Evolutionary conservation across 1,140 invertebrate species (phyloP), one percentile per base, ranked within the genome.

Genomic region (Chymomyza costata): DNA sequence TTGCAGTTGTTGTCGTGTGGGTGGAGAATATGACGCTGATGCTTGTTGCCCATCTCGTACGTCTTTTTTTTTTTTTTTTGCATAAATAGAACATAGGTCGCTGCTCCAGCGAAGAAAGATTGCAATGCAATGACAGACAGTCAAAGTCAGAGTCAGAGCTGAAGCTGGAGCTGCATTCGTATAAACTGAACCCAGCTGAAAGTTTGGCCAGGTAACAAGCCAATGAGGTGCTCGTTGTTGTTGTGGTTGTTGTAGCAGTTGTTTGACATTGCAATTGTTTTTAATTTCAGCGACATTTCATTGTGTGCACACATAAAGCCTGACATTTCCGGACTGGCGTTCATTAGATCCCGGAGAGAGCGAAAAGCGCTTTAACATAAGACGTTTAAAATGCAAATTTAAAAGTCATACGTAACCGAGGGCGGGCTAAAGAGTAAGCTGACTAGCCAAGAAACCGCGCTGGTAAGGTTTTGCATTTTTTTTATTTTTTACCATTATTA

Each of bases 21-120:
- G 71, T 59, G 71, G 66, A 56, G 57, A 76, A 69, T 76, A 69
- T 76, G 65, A 76, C 47, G 70, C 58, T 54, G 54, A 62, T 69
- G 49, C 55, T 49, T 57, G 63, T 40, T 37, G 54, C 19, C 18
- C 21, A 19, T 31, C 39, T 16, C 19, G 18, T n/a, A 13, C 8
- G 3, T 25, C 21, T 25, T 25, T 8, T 25, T 25, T 6, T 3
- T 16, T 1, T 25, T 28, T 39, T 39, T 25, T 41, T 65, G 71
- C 67, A 78, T 68, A 78, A 78, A 65, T 65, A 65, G 53, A 68
- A 69, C 61, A 60, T 62, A 57, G 32, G 11, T 34, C 32, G 32
- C 21, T 25, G 21, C 3, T n/a, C n/a, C n/a, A n/a, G n/a, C n/a
- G 21, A 3, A 25, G 21, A 25, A 25, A 3, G 21, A n/a, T 32